phyloP scores from a whole-genome alignment of 2,888 invertebrate species.

The Sepiola atlantica region DNA sequence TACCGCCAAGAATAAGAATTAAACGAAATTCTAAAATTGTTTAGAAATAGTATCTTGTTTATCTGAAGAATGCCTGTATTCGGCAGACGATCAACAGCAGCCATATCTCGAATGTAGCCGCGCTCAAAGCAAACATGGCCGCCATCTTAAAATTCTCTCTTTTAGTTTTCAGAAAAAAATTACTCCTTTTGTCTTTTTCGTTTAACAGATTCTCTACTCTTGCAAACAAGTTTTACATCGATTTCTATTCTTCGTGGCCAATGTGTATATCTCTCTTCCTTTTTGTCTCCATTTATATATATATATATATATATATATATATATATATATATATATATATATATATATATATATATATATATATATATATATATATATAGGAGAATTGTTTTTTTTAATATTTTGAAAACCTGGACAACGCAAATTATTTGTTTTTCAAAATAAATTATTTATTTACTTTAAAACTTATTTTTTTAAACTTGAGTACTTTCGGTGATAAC shows the following conservation, averaged over 20 bases:
- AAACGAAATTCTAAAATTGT: background rate
- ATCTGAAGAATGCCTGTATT: background rate
- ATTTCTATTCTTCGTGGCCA: background rate
- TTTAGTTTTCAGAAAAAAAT: background rate
- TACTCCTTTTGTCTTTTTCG: background rate
- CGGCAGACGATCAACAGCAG: background rate
- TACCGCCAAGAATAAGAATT: too few species aligned
- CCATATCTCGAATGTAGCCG: background rate
- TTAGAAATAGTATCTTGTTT: background rate
- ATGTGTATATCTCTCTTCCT: conserved; percentile 39
- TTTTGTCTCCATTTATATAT: conserved; percentile 41
- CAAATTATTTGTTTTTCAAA: too few species aligned
- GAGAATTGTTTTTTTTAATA: too few species aligned
- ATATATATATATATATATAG: too few species aligned
- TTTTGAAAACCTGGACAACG: too few species aligned
- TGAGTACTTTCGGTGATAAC: too few species aligned
- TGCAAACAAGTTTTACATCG: background rate
- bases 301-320: too few species aligned
- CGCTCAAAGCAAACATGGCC: background rate
- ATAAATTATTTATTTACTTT: too few species aligned
- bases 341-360: too few species aligned
- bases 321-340: too few species aligned
- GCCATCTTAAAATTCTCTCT: background rate
- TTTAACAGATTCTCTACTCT: background rate
- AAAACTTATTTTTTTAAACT: too few species aligned